A percentile compares a stretch with the other conserved stretches of the same genome.
These are phyloP conservation scores for Myanophis thanlyinensis DNA, from an alignment of 2,113 vertebrate species.

Conservation along the genomic window DNA sequence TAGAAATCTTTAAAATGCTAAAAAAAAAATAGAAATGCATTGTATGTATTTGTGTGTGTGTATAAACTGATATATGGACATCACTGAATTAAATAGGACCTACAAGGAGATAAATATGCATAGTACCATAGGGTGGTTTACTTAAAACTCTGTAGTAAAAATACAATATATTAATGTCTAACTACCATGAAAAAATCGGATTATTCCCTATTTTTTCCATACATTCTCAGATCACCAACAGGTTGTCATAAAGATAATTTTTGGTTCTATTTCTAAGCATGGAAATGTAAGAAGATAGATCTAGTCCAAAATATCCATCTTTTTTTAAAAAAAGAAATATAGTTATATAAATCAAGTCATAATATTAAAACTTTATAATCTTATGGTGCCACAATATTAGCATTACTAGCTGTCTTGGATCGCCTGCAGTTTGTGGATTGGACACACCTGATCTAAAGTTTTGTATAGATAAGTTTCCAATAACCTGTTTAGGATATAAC, in stretches of 20 bases:
- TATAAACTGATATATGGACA: neutral
- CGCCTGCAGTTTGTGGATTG: neutral
- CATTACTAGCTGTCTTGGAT: neutral
- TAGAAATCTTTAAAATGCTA: neutral
- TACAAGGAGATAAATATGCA: neutral
- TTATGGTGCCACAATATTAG: neutral
- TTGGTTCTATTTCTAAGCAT: neutral
- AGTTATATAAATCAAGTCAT: neutral
- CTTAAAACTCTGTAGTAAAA: constrained; percentile 50
- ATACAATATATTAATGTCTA: constrained; percentile 33
- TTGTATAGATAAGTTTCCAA: neutral
- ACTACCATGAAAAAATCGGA: neutral
- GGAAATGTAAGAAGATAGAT: neutral
- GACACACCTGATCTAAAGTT: neutral
- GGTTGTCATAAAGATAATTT: neutral
- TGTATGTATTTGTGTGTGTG: neutral
- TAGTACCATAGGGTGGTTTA: constrained; percentile 1
- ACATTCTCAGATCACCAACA: neutral
- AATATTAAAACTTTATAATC: neutral
- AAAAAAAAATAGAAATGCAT: neutral
- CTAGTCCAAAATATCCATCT: neutral
- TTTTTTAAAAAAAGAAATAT: neutral
- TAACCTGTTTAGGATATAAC: neutral
- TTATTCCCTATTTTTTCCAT: neutral
- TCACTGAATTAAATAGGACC: neutral